Percentiles rank a stretch among this genome's conserved stretches.
phyloP scores from a whole-genome alignment of 2,888 invertebrate genomes.

The Melieria omissa region DNA sequence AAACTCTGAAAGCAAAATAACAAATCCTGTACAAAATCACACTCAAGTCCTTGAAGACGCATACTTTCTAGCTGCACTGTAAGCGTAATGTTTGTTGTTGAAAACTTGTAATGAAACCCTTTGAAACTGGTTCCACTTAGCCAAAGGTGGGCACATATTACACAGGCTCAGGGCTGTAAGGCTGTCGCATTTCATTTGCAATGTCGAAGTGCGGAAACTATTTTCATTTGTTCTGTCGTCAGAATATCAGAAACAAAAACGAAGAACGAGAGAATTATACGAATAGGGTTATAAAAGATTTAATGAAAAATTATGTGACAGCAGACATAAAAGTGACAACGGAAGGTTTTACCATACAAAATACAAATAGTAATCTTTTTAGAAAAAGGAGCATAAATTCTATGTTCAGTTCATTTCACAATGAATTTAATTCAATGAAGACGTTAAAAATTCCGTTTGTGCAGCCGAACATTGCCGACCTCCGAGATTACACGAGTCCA shows the following conservation, averaged over 20 bases:
- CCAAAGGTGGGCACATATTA: constrained; percentile 41
- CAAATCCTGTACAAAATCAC: too few species aligned
- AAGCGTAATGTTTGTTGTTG: constrained; percentile 42
- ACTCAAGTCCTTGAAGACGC: background rate
- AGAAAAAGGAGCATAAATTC: constrained; percentile 1
- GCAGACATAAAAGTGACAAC: constrained; percentile 6
- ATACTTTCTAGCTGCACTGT: constrained; percentile 31
- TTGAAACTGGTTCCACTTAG: constrained; percentile 38
- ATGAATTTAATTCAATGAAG: background rate
- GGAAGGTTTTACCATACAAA: background rate
- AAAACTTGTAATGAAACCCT: constrained; percentile 45
- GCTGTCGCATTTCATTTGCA: background rate
- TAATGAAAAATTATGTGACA: constrained; percentile 22
- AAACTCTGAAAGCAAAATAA: too few species aligned
- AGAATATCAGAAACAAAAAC: background rate
- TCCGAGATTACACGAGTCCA: too few species aligned
- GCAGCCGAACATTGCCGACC: too few species aligned
- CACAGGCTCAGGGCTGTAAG: constrained; percentile 35
- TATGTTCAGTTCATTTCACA: background rate
- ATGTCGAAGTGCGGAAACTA: constrained; percentile 6
- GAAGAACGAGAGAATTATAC: background rate
- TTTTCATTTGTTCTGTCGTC: background rate
- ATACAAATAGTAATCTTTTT: background rate
- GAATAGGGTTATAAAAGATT: constrained; percentile 5
- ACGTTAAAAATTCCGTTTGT: too few species aligned